phyloP scores from a whole-genome alignment of 1,140 invertebrate genomes.

The Acyrthosiphon pisum region DNA sequence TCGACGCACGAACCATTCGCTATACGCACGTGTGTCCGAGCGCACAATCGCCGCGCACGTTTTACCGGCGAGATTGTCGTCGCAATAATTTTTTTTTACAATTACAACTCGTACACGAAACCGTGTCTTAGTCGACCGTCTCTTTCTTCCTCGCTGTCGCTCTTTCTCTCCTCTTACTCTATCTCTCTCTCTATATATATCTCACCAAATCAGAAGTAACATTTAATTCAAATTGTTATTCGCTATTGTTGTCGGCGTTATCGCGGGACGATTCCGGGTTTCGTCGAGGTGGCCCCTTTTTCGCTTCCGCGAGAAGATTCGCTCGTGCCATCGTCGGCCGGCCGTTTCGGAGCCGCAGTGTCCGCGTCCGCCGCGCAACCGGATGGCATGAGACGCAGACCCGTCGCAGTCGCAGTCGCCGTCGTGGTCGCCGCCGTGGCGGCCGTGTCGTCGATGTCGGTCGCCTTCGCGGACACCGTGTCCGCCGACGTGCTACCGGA shows the following conservation, averaged over 20 bases:
- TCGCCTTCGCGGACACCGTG: conserved; percentile 60
- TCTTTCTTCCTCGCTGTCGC: no score
- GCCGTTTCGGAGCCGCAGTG: background rate
- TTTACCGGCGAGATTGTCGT: background rate
- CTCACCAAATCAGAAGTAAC: background rate
- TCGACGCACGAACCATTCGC: conserved; percentile 39
- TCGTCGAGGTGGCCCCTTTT: background rate
- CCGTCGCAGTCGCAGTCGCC: conserved; percentile 57
- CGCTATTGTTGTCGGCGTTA: background rate
- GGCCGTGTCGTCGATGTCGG: conserved; percentile 22
- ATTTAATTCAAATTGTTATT: no score
- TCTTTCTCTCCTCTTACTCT: no score
- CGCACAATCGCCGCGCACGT: conserved; percentile 36
- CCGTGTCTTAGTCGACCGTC: no score
- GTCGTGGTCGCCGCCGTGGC: conserved; percentile 20
- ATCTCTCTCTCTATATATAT: no score
- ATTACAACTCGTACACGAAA: no score
- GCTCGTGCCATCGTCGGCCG: background rate
- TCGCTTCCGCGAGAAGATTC: background rate
- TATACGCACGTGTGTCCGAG: conserved; percentile 28
- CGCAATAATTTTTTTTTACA: background rate
- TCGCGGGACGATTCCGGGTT: background rate
- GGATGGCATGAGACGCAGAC: conserved; percentile 58
- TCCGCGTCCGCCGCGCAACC: background rate
- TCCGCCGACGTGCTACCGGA: conserved; percentile 69